phyloP scores from a whole-genome alignment of 2,113 vertebrate species.

The Marmota monax region DNA sequence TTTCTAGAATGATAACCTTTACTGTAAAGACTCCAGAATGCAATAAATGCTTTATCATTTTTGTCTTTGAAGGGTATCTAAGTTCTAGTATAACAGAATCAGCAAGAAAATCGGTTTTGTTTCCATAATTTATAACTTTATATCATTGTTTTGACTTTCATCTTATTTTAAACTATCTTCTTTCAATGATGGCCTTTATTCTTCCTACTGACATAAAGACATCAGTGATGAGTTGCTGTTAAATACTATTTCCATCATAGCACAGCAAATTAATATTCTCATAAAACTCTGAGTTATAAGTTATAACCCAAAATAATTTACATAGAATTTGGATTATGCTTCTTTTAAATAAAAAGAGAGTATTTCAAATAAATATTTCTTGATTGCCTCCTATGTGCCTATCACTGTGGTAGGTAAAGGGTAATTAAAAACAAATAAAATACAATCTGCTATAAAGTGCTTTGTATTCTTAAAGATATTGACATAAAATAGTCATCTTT shows the following conservation, averaged over 20 bases:
- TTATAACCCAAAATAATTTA: not conserved
- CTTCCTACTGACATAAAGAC: not conserved
- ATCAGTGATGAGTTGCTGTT: not conserved
- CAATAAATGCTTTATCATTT: not conserved
- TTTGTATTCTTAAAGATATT: not conserved
- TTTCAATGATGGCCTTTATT: not conserved
- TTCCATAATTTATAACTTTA: not conserved
- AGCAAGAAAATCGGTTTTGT: not conserved
- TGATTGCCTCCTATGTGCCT: conserved; percentile 12
- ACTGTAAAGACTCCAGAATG: not conserved
- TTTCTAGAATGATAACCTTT: not conserved
- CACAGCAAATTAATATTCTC: not conserved
- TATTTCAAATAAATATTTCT: conserved; percentile 49
- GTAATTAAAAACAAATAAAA: conserved; percentile 9
- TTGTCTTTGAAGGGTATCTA: not conserved
- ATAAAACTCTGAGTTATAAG: not conserved
- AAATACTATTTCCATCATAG: not conserved
- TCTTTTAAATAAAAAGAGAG: not conserved
- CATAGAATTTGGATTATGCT: not conserved
- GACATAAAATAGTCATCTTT: not conserved
- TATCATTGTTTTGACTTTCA: conserved; percentile 12
- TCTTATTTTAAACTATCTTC: not conserved
- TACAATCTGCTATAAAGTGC: not conserved
- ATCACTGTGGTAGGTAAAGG: conserved; percentile 28
- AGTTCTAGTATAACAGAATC: not conserved